Base-by-base conservation (phyloP, 2,888 invertebrate species). In the Cheiracanthium punctorium region DNA sequence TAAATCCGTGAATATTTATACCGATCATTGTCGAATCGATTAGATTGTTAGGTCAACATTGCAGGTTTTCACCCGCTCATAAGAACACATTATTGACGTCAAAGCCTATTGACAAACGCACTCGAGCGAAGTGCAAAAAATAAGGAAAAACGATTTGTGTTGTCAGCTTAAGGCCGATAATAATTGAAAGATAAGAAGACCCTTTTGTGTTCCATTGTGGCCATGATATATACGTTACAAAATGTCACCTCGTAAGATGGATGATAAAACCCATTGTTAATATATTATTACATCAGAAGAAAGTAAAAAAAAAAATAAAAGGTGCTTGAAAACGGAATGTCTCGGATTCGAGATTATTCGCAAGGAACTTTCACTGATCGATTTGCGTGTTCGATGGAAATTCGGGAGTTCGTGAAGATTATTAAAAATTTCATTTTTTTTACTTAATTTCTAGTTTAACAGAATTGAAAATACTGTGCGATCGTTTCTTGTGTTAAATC, bases 61-160 rank as follows among this genome's bases (percentile, higher is more conserved):
- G 24, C 70, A 32, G 12, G 32, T 12, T 79, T 70, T 28, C 52
- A 33, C 48, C 24, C 70, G 70, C 72, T 65, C 41, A 37, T 41
- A n/a, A 10, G 48, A 69, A 17, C 67, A 17, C 67, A 67, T 14
- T 52, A 69, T 79, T 85, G 84, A 85, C 84, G 84, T 85, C 84
- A 85, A 85, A 85, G 48, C 33, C 74, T 85, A 79, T 85, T 85
- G 84, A 85, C 79, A 37, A 73, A 77, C 30, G 72, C 67, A 52
- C 77, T 77, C 73, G 41, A 74, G 69, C 79, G 79, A 84, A 84
- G 84, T 64, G 84, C 84, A 67, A 28, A 70, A n/a, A 64, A 76
- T 71, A 43, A 69, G 81, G 48, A n/a, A n/a, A 67, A 76, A 82
- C 71, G 65, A 69, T 85, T 85, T 58, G 64, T 41, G 75, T 65